Conservation (phyloP, 1,140 invertebrate species). For the Asbolus verrucosus region DNA sequence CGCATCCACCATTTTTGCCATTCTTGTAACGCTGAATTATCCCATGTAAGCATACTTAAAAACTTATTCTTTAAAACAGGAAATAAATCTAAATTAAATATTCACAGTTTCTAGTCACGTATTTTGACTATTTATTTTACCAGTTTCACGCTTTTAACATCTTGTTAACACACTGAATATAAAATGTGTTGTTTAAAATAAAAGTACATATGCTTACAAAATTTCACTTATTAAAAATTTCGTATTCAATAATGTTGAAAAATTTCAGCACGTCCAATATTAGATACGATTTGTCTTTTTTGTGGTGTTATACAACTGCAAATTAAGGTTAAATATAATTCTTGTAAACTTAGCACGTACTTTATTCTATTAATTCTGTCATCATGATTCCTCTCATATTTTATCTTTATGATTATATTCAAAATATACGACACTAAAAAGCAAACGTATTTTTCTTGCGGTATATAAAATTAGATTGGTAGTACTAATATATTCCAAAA, state of each 20-base stretch:
- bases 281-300: conserved; percentile 8
- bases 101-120: conserved; percentile 15
- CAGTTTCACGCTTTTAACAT: conserved; percentile 4
- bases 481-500: no score
- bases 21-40: conserved; percentile 8
- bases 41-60: conserved; percentile 3
- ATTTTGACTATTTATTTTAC: conserved; percentile 8
- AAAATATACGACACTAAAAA: no score
- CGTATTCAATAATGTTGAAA: conserved; percentile 20
- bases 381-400: no score
- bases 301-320: no score
- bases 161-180: not conserved
- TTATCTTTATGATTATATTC: no score
- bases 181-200: not conserved
- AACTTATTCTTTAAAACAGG: not conserved
- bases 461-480: no score
- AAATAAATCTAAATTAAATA: conserved; percentile 13
- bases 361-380: no score
- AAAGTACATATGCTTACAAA: not conserved
- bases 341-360: no score
- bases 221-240: conserved; percentile 16
- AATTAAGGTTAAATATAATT: no score
- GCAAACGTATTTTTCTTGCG: no score
- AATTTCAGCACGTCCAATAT: not conserved
- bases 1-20: conserved; percentile 15